phyloP scores from a whole-genome alignment of 2,113 vertebrate genomes.

The Ictalurus punctatus region DNA sequence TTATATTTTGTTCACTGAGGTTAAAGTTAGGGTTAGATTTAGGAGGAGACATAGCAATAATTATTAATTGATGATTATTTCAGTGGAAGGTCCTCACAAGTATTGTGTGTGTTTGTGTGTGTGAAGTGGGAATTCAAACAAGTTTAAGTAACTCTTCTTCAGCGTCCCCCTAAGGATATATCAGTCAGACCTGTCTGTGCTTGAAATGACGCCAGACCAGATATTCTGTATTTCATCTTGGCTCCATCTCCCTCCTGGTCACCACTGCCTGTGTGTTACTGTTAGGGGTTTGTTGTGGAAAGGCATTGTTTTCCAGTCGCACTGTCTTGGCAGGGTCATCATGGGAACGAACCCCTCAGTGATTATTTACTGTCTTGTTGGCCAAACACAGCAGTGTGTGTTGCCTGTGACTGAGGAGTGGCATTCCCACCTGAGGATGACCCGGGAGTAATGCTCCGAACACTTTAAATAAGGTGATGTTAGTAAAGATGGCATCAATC shows the following conservation, averaged over 20 bases:
- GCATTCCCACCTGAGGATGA: conserved; percentile 29
- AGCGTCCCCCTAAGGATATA: conserved; percentile 21
- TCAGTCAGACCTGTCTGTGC: conserved; percentile 40
- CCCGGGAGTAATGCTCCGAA: background rate
- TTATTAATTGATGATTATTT: background rate
- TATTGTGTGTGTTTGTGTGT: background rate
- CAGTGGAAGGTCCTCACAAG: background rate
- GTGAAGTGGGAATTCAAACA: background rate
- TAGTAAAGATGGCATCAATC: background rate
- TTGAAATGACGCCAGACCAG: background rate
- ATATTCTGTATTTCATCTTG: background rate
- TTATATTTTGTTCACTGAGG: background rate
- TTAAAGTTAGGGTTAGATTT: background rate
- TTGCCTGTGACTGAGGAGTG: conserved; percentile 50
- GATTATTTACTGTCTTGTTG: conserved; percentile 74
- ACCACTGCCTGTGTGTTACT: background rate
- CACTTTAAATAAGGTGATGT: background rate
- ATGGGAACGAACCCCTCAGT: conserved; percentile 64
- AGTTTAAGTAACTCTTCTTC: background rate
- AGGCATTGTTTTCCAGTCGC: background rate
- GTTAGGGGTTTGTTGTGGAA: conserved; percentile 15
- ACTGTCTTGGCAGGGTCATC: background rate
- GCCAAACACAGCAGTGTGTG: conserved; percentile 68
- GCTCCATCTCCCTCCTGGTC: background rate
- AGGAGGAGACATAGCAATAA: background rate